Conservation (phyloP, 2,113 vertebrate genomes). For the Vireo altiloquus region DNA sequence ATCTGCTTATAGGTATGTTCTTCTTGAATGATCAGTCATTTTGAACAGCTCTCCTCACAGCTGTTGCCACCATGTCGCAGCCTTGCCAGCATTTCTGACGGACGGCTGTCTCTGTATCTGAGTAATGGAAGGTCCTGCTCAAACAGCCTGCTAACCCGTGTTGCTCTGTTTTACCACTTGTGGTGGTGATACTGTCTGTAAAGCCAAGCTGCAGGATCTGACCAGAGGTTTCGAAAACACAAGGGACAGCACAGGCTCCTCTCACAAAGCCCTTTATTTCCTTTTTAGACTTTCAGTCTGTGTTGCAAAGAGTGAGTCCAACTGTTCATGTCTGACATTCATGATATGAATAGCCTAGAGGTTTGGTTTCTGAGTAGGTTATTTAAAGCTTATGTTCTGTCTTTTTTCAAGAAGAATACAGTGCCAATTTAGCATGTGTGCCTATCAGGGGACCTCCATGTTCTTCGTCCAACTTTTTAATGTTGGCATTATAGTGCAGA, state of each 20-base stretch:
- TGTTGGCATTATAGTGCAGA: background rate
- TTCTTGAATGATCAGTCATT: background rate
- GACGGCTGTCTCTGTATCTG: background rate
- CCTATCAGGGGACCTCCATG: background rate
- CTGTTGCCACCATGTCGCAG: background rate
- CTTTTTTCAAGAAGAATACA: background rate
- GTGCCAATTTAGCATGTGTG: background rate
- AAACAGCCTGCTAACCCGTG: background rate
- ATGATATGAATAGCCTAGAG: constrained; percentile 20
- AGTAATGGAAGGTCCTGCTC: background rate
- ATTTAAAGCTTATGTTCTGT: constrained; percentile 20
- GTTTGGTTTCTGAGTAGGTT: constrained; percentile 26
- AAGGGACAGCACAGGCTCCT: background rate
- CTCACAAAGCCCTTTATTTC: background rate
- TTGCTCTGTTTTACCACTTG: background rate
- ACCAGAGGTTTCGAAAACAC: background rate
- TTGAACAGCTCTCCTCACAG: background rate
- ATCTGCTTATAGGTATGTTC: background rate
- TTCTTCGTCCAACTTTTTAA: background rate
- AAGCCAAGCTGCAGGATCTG: background rate
- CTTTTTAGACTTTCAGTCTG: background rate
- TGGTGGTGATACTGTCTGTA: background rate
- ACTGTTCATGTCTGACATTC: background rate
- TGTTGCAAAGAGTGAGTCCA: background rate
- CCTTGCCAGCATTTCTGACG: background rate